These are phyloP conservation scores for Onychomys torridus DNA, from an alignment of 2,797 vertebrate species.

Conservation along the genomic window DNA sequence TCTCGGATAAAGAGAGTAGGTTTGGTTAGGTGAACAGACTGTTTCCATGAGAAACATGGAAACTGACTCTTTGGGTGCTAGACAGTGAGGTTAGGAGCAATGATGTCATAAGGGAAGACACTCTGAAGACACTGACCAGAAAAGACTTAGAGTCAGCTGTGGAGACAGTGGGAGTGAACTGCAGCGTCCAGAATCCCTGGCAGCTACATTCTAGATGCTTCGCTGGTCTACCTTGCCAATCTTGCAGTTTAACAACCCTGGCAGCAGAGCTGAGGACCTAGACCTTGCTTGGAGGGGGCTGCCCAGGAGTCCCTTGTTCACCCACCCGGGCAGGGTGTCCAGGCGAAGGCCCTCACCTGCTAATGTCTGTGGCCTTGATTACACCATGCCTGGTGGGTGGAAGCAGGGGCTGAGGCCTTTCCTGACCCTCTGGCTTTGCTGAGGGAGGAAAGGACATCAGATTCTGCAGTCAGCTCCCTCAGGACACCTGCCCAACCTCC, in stretches of 20 bases:
- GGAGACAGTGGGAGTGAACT: no score
- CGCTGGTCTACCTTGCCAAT: background rate
- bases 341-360: background rate
- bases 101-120: no score
- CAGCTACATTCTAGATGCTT: accelerated
- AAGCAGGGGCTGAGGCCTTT: background rate
- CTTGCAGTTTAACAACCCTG: accelerated
- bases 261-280: background rate
- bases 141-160: background rate
- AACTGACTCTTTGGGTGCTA: background rate
- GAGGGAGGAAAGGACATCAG: accelerated
- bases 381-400: no score
- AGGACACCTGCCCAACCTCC: background rate
- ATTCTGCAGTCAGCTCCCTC: accelerated
- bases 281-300: no score
- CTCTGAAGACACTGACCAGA: background rate
- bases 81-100: background rate
- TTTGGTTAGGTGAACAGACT: accelerated
- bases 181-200: background rate
- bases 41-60: background rate
- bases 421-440: accelerated
- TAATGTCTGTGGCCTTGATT: background rate
- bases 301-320: no score
- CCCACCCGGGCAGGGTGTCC: no score
- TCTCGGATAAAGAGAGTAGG: background rate